A percentile compares a stretch with the other conserved stretches of the same genome.
phyloP scores from a whole-genome alignment of 2,113 vertebrate species.

The Crotophaga sulcirostris region DNA sequence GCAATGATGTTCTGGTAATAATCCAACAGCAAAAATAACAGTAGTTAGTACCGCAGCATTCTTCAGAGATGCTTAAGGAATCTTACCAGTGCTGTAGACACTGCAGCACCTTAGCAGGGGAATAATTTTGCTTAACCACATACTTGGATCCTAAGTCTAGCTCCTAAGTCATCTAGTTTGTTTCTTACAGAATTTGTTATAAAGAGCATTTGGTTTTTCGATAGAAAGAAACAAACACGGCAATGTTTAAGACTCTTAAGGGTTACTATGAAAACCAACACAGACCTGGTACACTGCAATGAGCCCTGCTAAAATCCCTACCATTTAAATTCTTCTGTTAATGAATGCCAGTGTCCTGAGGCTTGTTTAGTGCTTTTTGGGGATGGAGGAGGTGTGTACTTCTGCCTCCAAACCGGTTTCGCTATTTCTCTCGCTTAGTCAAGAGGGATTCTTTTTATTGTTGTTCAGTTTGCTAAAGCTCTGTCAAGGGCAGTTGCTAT shows the following conservation, averaged over 20 bases:
- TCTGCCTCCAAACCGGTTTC: not conserved
- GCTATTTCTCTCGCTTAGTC: not conserved
- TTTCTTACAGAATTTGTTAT: not conserved
- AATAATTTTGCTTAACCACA: not conserved
- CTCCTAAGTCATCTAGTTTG: not conserved
- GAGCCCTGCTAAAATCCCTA: not conserved
- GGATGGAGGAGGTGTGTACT: not conserved
- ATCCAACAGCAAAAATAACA: slow-evolving; percentile 58
- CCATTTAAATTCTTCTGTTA: not conserved
- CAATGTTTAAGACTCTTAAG: not conserved
- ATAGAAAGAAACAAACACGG: not conserved
- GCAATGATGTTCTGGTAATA: slow-evolving; percentile 94
- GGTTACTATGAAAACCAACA: not conserved
- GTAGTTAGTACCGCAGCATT: slow-evolving; percentile 16
- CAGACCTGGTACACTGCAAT: not conserved
- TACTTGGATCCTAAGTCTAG: not conserved
- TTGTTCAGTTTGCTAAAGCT: not conserved
- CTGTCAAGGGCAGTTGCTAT: not conserved
- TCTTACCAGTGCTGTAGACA: not conserved
- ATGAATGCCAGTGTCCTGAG: not conserved
- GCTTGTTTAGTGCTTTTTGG: not conserved
- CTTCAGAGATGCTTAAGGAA: slow-evolving; percentile 1
- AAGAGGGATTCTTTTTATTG: not conserved
- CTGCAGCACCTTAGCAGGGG: not conserved
- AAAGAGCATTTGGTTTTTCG: not conserved